Evolutionary conservation across 2,888 invertebrate species (phyloP).

Genomic region (Fragum whitleyi): DNA sequence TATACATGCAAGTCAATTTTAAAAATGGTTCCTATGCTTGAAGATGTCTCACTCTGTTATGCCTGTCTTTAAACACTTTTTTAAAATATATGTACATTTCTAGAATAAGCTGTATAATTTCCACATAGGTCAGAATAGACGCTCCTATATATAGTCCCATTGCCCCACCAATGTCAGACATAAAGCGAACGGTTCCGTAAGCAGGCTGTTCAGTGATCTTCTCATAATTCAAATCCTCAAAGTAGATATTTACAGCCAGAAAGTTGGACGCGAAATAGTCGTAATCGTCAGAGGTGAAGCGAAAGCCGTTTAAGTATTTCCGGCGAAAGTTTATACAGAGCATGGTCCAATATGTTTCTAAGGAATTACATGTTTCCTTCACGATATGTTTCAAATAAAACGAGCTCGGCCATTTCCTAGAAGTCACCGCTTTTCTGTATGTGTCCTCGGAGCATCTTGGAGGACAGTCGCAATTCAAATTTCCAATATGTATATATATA

Average conservation of each 20-base stretch:
- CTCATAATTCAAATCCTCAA: slow-evolving; percentile 28
- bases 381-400: slow-evolving; percentile 2
- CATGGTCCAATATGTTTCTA: too few species aligned
- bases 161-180: slow-evolving; percentile 68
- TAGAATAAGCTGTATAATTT: slow-evolving; percentile 58
- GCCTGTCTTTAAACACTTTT: too few species aligned
- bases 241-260: slow-evolving; percentile 31
- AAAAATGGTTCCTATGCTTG: too few species aligned
- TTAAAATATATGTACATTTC: slow-evolving; percentile 51
- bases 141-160: slow-evolving; percentile 65
- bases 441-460: neutral
- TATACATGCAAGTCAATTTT: too few species aligned
- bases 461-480: slow-evolving; percentile 4
- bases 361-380: too few species aligned
- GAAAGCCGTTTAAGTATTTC: too few species aligned
- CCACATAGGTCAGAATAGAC: slow-evolving; percentile 63
- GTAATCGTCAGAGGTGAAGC: neutral
- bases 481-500: too few species aligned
- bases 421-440: neutral
- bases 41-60: too few species aligned
- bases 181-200: slow-evolving; percentile 45
- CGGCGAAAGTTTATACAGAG: too few species aligned
- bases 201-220: slow-evolving; percentile 21
- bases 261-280: slow-evolving; percentile 8
- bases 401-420: slow-evolving; percentile 12